These are phyloP conservation scores for Leucopternis melanops DNA, from an alignment of 2,113 vertebrate genomes.

Conservation along the genomic window DNA sequence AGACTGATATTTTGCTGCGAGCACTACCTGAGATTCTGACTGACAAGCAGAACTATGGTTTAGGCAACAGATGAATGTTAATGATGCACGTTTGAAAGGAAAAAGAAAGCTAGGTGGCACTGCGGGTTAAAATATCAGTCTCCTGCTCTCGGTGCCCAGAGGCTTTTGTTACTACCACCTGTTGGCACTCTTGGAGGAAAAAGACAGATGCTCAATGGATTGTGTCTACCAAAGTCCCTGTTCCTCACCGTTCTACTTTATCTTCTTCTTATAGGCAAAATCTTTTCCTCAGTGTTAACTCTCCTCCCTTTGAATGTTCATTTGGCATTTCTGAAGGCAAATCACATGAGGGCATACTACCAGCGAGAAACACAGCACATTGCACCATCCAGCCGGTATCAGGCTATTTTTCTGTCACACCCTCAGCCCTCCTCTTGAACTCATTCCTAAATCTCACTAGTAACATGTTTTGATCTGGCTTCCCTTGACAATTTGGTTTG, in stretches of 20 bases:
- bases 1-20: no score
- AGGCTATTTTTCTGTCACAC: background rate
- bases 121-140: background rate
- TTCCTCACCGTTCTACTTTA: background rate
- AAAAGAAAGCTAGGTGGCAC: slow-evolving; percentile 44
- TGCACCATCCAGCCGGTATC: background rate
- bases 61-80: background rate
- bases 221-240: background rate
- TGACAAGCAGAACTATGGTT: background rate
- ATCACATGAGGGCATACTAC: background rate
- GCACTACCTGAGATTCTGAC: background rate
- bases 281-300: background rate
- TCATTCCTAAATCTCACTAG: background rate
- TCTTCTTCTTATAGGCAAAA: background rate
- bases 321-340: background rate
- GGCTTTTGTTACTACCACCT: background rate
- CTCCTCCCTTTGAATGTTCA: background rate
- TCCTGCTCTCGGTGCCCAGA: background rate
- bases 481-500: background rate
- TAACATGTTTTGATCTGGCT: background rate
- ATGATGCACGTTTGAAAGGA: background rate
- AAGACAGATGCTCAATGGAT: background rate
- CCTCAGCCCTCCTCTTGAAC: background rate
- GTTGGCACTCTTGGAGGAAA: background rate
- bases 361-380: background rate